phyloP scores from a whole-genome alignment of 1,140 invertebrate genomes.

The Drosophila novamexicana region DNA sequence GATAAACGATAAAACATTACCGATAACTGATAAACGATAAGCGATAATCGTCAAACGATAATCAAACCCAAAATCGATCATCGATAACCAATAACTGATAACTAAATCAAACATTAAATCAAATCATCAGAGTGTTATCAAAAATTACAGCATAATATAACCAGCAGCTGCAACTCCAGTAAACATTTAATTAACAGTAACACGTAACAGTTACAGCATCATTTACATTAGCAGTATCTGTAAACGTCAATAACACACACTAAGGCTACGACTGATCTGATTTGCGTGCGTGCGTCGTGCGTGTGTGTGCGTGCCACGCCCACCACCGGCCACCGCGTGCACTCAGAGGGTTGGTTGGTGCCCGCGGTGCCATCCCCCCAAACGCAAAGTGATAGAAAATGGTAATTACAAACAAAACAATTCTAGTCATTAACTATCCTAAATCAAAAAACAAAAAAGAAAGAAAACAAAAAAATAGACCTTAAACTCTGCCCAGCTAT shows the following conservation, averaged over 20 bases:
- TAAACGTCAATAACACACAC: constrained; percentile 7
- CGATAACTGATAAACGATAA: constrained; percentile 13
- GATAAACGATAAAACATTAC: constrained; percentile 17
- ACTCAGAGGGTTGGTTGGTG: constrained; percentile 55
- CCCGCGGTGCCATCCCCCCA: constrained; percentile 59
- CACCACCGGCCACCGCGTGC: constrained; percentile 68
- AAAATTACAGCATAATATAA: constrained; percentile 21
- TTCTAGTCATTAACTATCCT: constrained; percentile 61
- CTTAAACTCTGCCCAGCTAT: constrained; percentile 37
- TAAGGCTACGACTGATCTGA: constrained; percentile 34
- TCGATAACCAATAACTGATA: constrained; percentile 26
- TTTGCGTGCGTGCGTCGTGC: constrained; percentile 63
- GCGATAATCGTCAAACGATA: constrained; percentile 8
- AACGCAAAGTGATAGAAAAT: constrained; percentile 84
- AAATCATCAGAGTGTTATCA: constrained; percentile 48
- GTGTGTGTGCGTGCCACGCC: constrained; percentile 78
- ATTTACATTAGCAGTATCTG: constrained; percentile 2
- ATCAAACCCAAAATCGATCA: constrained; percentile 18
- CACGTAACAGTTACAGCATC: constrained; percentile 12
- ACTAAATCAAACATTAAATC: constrained; percentile 44
- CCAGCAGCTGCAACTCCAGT: constrained; percentile 8
- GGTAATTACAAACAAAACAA: constrained; percentile 82
- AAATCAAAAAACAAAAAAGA: constrained; percentile 18
- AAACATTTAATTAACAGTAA: constrained; percentile 13
- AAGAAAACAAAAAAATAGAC: constrained; percentile 26